Conservation (phyloP, 1,140 invertebrate genomes). For the Cryptotermes secundus region DNA sequence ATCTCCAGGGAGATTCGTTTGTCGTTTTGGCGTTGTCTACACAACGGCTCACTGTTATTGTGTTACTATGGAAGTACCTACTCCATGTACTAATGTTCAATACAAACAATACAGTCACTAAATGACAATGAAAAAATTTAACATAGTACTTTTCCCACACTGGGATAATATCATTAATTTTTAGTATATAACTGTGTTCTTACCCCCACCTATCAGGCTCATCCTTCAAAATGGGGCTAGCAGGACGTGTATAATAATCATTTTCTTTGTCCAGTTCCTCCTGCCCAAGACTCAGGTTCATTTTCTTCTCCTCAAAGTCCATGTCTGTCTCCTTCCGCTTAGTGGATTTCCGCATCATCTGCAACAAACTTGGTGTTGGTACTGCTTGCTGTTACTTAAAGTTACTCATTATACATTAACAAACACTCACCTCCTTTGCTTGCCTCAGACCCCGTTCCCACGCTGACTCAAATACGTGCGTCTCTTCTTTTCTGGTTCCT, state of each 20-base stretch:
- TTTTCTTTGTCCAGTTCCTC: slow-evolving; percentile 90
- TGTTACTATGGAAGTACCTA: too few relatives aligned
- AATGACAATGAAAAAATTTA: too few relatives aligned
- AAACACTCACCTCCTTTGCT: slow-evolving; percentile 82
- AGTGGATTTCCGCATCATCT: slow-evolving; percentile 84
- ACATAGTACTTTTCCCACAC: too few relatives aligned
- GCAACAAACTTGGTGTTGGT: slow-evolving; percentile 21
- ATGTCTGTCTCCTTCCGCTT: slow-evolving; percentile 93
- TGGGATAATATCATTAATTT: background rate
- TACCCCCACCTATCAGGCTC: slow-evolving; percentile 39
- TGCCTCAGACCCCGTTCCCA: slow-evolving; percentile 88
- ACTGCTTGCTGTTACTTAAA: too few relatives aligned
- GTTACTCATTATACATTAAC: background rate
- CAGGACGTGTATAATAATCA: slow-evolving; percentile 69
- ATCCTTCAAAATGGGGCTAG: slow-evolving; percentile 49
- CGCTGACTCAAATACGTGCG: slow-evolving; percentile 73
- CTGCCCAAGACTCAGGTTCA: slow-evolving; percentile 80
- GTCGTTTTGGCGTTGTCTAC: too few relatives aligned
- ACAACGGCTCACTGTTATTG: too few relatives aligned
- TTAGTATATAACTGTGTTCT: slow-evolving; percentile 22
- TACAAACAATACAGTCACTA: too few relatives aligned
- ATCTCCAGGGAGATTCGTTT: too few relatives aligned
- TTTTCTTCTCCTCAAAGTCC: slow-evolving; percentile 95
- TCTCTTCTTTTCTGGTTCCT: slow-evolving; percentile 48
- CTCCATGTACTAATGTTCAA: too few relatives aligned